Conservation (phyloP, 2,888 invertebrate genomes). For the Platycheirus rosarum region DNA sequence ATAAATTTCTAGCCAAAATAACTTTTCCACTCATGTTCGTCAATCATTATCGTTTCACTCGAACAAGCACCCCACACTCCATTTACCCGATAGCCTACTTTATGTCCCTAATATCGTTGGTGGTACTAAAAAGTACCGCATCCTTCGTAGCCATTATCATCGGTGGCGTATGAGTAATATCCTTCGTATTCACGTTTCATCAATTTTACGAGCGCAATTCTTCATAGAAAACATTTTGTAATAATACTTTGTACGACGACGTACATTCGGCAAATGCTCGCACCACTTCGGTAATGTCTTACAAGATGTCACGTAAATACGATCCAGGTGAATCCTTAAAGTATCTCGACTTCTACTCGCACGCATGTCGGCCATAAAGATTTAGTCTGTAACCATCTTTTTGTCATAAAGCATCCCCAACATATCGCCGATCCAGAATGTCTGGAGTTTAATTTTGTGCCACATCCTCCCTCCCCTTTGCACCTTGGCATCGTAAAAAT, state of each 20-base stretch:
- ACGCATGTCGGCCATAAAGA: constrained; percentile 65
- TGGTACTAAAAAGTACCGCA: not conserved
- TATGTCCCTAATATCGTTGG: constrained; percentile 58
- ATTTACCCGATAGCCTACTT: constrained; percentile 64
- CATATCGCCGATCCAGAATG: constrained; percentile 21
- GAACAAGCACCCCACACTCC: constrained; percentile 46
- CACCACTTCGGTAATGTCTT: constrained; percentile 42
- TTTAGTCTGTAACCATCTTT: constrained; percentile 58
- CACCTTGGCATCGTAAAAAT: constrained; percentile 65
- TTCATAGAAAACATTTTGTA: constrained; percentile 64
- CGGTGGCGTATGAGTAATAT: constrained; percentile 71
- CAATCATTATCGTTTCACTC: constrained; percentile 64
- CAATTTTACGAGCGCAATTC: constrained; percentile 73
- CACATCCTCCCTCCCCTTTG: too few species aligned
- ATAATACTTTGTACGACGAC: not conserved
- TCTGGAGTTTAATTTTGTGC: constrained; percentile 46
- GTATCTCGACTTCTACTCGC: constrained; percentile 33
- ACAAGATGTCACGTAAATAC: constrained; percentile 73
- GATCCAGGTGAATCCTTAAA: constrained; percentile 68
- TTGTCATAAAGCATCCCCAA: constrained; percentile 58
- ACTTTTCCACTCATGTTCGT: constrained; percentile 41
- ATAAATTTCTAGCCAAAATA: not conserved
- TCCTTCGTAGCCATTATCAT: constrained; percentile 57
- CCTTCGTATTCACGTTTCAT: constrained; percentile 71
- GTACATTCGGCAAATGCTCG: constrained; percentile 41